These are phyloP conservation scores for Drosophila insularis DNA, from an alignment of 1,140 invertebrate species.

Conservation along the genomic window DNA sequence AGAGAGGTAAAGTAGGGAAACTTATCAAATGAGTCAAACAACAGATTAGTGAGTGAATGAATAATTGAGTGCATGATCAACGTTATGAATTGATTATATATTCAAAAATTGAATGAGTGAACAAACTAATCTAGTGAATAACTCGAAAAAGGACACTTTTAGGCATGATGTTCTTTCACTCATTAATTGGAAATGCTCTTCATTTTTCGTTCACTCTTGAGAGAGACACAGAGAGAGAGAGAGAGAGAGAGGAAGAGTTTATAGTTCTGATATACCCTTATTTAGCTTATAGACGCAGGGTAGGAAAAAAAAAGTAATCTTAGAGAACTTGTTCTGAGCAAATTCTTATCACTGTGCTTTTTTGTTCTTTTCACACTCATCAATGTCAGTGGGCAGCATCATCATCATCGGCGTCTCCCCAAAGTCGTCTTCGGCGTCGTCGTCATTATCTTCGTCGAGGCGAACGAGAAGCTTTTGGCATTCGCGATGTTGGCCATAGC, in stretches of 20 bases:
- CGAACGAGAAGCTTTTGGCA: background rate
- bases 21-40: no score
- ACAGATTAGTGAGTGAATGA: no score
- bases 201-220: no score
- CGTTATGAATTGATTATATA: no score
- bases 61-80: no score
- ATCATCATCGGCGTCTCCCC: slow-evolving; percentile 13
- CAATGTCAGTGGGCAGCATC: slow-evolving; percentile 1
- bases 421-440: slow-evolving; percentile 9
- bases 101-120: no score
- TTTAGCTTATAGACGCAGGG: background rate
- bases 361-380: background rate
- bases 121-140: no score
- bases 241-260: background rate
- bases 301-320: slow-evolving; percentile 12
- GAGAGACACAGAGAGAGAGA: no score
- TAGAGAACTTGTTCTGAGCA: slow-evolving; percentile 3
- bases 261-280: background rate
- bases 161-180: no score
- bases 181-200: no score
- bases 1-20: no score
- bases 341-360: slow-evolving; percentile 7
- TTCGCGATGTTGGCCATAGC: background rate
- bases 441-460: slow-evolving; percentile 16
- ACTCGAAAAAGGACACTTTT: no score